Evolutionary conservation across 2,888 invertebrate species (phyloP), one percentile per base, ranked within the genome.

Genomic region (Acanthosepion lycidas): DNA sequence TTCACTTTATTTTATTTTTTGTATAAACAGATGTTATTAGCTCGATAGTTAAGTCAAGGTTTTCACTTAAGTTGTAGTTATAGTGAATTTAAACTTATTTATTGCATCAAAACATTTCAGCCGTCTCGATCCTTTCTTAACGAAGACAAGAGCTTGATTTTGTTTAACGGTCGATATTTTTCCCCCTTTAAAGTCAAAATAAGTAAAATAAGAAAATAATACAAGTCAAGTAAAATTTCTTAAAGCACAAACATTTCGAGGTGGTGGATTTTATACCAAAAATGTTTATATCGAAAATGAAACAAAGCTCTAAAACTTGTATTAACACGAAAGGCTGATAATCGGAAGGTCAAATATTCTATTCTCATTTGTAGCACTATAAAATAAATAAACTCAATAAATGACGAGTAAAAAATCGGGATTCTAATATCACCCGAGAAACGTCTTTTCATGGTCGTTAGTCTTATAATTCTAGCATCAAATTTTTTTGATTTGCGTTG

Each of bases 71-170:
- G 78, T 78, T 78, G 78, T 78, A n/a, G 78, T 78, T 78, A n/a
- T 15, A 1, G 78, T 78, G 78, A n/a, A 78, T n/a, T 33, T 20
- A n/a, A 78, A 15, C 78, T n/a, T 78, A n/a, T 78, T 78, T 78
- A 78, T 78, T 78, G 78, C 78, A 78, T n/a, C 78, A n/a, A 78
- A 78, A 78, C n/a, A 78, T 78, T 78, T 78, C n/a, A 78, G 33
- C n/a, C 78, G n/a, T n/a, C 12, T 78, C n/a, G 12, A 78, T 78
- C 78, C 23, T n/a, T 5, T 18, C n/a, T 59, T 59, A 59, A 33
- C 78, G 6, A 78, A 78, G 78, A 78, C 15, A 78, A 3, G 78
- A 33, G 78, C n/a, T n/a, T 33, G 8, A 78, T 5, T 78, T 78
- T n/a, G 3, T 78, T 78, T 78, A 78, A 78, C n/a, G 33, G 5